Evolutionary conservation across 2,113 vertebrate genomes (phyloP), one percentile per base, ranked within the genome.

Genomic region (Odocoileus hemionus): DNA sequence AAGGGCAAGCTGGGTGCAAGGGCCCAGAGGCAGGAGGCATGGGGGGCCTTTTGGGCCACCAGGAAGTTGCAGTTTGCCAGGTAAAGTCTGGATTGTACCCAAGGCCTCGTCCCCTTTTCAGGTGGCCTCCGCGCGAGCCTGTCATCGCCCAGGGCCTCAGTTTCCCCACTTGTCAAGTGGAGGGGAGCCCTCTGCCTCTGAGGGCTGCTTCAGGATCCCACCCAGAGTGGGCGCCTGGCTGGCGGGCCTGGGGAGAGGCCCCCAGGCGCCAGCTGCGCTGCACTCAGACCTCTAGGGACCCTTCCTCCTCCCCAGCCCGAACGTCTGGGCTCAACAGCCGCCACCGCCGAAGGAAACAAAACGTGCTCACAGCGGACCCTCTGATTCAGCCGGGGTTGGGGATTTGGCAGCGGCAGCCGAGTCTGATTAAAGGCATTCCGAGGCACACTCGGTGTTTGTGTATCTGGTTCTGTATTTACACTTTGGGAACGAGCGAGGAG

Each of bases 351-450:
- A 87, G 78, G 58, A 94, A 55, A 50, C 86, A 64, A 36, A 91
- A 21, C 43, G 36, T 86, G 89, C 92, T 96, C 67, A 33, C 43
- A 13, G 92, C 15, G 3, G 89, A 43, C 92, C 74, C 87, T 84
- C 92, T 60, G 50, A 80, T 47, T 79, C 86, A 45, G 28, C 36
- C 3, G n/a, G 95, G 87, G 76, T 39, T 92, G 80, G 80, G 79
- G 89, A 80, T 74, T 97, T 97, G 97, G 97, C 97, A 95, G 91
- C 61, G 0, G 94, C 86, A 14, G 19, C 55, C 2, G 54, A 25
- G 89, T 55, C 95, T 98, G 98, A 97, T 97, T 95, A 98, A 97
- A 98, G 98, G 92, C 98, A 93, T 97, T 97, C 96, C 96, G 11
- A 67, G 96, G 83, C 58, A 1, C 74, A 5, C 92, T 61, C 2